A percentile compares a stretch with the other conserved stretches of the same genome.
phyloP scores from a whole-genome alignment of 30 jellyfish, hydroid and myxozoan species.

The Hydractinia symbiolongicarpus region DNA sequence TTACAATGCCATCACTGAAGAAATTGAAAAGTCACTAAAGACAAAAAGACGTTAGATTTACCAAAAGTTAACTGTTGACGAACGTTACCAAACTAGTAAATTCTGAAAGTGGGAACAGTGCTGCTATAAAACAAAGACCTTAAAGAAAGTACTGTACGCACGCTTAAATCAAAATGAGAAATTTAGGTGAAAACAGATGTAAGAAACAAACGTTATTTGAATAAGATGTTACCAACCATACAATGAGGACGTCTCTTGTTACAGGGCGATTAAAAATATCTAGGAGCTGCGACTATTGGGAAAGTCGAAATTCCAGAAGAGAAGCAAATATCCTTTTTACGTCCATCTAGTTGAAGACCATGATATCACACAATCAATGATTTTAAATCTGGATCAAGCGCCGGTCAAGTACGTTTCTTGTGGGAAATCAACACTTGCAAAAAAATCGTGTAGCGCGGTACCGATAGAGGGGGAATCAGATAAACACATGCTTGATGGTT shows the following conservation, averaged over 20 bases:
- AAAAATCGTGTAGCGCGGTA: no score
- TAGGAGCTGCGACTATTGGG: not conserved
- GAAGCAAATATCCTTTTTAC: no score
- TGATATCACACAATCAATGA: not conserved
- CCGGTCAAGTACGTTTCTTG: constrained; percentile 4
- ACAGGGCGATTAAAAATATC: not conserved
- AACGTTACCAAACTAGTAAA: not conserved
- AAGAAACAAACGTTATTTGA: not conserved
- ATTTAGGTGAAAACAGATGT: not conserved
- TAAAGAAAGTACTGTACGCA: not conserved
- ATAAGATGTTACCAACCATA: not conserved
- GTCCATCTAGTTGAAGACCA: not conserved
- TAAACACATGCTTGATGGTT: not conserved
- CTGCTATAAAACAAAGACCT: constrained; percentile 12
- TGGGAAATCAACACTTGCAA: no score
- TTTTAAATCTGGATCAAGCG: constrained; percentile 18
- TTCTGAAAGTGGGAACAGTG: constrained; percentile 10
- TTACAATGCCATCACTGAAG: not conserved
- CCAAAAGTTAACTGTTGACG: constrained; percentile 5
- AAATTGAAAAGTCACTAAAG: not conserved
- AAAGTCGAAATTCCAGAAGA: constrained; percentile 5
- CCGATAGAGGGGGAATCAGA: not conserved
- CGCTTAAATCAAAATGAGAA: no score
- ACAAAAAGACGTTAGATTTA: not conserved
- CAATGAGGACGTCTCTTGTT: not conserved